These are phyloP conservation scores for Chrysolina haemoptera DNA, from an alignment of 2,888 invertebrate species.

Conservation along the genomic window DNA sequence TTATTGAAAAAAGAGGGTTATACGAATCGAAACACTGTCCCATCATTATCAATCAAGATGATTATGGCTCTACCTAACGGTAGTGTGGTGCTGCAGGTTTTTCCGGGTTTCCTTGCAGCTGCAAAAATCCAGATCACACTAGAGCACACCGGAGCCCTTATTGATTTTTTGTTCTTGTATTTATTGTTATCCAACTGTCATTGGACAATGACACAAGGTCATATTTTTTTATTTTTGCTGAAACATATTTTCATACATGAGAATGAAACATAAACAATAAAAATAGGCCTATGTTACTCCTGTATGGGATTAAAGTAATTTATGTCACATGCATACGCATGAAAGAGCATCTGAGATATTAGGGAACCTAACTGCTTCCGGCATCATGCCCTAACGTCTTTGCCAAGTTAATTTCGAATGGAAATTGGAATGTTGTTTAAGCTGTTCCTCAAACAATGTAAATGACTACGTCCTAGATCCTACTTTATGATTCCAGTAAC, in stretches of 20 bases:
- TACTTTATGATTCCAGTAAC: neutral
- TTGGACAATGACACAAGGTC: too few relatives aligned
- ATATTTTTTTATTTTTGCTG: too few relatives aligned
- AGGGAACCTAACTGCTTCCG: slow-evolving; percentile 13
- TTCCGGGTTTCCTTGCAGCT: too few relatives aligned
- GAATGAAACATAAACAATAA: neutral
- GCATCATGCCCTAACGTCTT: slow-evolving; percentile 9
- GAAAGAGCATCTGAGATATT: slow-evolving; percentile 16
- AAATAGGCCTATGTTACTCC: neutral
- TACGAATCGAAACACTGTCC: too few relatives aligned
- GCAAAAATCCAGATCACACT: too few relatives aligned
- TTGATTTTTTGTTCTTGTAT: too few relatives aligned
- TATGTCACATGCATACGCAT: slow-evolving; percentile 4
- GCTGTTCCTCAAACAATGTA: slow-evolving; percentile 9
- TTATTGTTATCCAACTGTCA: too few relatives aligned
- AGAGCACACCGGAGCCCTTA: too few relatives aligned
- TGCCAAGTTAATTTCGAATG: slow-evolving; percentile 10
- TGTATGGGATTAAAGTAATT: neutral
- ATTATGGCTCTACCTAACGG: too few relatives aligned
- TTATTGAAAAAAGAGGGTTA: too few relatives aligned
- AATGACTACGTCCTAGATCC: neutral
- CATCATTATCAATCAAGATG: too few relatives aligned
- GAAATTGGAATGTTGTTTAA: slow-evolving; percentile 14
- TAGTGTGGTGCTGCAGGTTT: too few relatives aligned
- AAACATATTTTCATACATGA: neutral